These are phyloP conservation scores for Empidonax alnorum DNA, from an alignment of 2,113 vertebrate species.

Conservation along the genomic window DNA sequence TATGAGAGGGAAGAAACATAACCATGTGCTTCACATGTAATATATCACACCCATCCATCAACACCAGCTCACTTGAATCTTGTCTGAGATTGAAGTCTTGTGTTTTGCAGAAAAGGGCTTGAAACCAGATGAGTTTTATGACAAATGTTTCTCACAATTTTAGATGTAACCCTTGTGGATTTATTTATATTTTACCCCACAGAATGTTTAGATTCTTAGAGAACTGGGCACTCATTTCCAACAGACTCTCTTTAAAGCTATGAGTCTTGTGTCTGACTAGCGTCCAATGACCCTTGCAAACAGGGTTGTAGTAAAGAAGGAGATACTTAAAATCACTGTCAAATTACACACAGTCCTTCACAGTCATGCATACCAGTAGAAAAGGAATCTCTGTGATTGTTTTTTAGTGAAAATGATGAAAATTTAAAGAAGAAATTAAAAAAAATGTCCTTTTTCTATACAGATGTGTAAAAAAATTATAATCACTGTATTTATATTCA, in stretches of 20 bases:
- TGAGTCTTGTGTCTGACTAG: not conserved
- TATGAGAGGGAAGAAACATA: not conserved
- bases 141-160: not conserved
- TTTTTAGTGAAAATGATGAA: not conserved
- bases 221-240: not conserved
- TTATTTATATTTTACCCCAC: not conserved
- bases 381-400: not conserved
- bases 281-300: not conserved
- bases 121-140: conserved; percentile 25
- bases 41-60: conserved; percentile 9
- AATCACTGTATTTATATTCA: not conserved
- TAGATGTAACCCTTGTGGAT: not conserved
- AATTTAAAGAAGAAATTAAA: not conserved
- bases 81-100: not conserved
- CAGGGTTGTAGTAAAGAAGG: not conserved
- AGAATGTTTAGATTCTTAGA: not conserved
- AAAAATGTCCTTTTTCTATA: not conserved
- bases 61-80: not conserved
- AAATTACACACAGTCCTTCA: not conserved
- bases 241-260: not conserved
- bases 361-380: not conserved
- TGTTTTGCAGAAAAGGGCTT: conserved; percentile 13
- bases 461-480: not conserved
- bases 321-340: not conserved
- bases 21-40: not conserved